These are phyloP conservation scores for Jaculus jaculus DNA, from an alignment of 2,113 vertebrate genomes.

Conservation along the genomic window DNA sequence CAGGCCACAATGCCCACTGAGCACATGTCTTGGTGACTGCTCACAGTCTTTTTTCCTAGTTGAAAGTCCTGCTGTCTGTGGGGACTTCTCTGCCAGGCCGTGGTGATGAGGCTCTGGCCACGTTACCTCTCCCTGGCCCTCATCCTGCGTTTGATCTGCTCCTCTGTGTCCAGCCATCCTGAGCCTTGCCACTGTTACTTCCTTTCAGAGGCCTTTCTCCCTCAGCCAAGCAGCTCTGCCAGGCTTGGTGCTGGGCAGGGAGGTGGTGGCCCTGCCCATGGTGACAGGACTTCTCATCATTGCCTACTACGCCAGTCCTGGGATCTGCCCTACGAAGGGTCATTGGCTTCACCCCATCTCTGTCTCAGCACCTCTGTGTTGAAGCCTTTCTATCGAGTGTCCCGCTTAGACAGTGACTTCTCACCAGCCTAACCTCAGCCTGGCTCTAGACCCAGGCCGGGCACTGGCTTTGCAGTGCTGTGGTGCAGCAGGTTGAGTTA, in stretches of 20 bases:
- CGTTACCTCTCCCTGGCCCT: not conserved
- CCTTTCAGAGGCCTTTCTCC: rapidly evolving
- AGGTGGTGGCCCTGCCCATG: not conserved
- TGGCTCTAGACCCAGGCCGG: rapidly evolving
- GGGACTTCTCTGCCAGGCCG: rapidly evolving
- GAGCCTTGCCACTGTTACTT: no score
- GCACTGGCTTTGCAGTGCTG: not conserved
- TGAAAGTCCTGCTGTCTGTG: not conserved
- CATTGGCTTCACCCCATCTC: not conserved
- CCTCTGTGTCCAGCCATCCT: no score
- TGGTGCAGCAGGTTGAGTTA: not conserved
- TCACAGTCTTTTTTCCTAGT: not conserved
- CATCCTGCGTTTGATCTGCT: not conserved
- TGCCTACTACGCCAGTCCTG: not conserved
- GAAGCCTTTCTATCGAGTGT: rapidly evolving
- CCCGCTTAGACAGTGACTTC: not conserved
- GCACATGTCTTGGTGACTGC: not conserved
- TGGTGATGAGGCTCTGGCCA: no score
- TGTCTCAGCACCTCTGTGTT: not conserved
- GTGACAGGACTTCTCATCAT: not conserved
- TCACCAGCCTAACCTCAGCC: not conserved
- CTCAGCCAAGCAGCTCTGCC: no score
- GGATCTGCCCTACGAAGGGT: not conserved
- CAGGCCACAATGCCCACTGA: not conserved
- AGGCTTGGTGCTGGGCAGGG: no score